phyloP scores from a whole-genome alignment of 2,797 vertebrate species.

The Lindbergichthys nudifrons region DNA sequence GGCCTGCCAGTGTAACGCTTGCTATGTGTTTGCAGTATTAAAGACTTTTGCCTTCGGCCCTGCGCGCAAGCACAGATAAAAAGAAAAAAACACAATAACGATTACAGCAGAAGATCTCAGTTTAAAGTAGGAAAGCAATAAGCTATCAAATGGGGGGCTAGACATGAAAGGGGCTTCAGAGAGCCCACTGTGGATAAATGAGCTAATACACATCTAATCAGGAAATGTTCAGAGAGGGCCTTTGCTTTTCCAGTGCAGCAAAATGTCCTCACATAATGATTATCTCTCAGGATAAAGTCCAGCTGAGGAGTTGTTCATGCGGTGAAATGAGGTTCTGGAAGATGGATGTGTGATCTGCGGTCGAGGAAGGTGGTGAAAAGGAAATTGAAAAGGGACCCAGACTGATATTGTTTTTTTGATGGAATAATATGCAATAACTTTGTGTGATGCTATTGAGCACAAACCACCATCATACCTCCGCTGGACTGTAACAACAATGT shows the following conservation, averaged over 20 bases:
- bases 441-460: background rate
- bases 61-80: slow-evolving; percentile 27
- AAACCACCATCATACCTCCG: background rate
- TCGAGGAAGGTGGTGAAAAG: slow-evolving; percentile 16
- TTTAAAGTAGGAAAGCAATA: slow-evolving; percentile 51
- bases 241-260: slow-evolving; percentile 40
- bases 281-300: slow-evolving; percentile 64
- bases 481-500: background rate
- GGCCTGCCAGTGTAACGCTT: slow-evolving; percentile 44
- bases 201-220: slow-evolving; percentile 65
- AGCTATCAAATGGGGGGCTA: slow-evolving; percentile 42
- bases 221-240: slow-evolving; percentile 64
- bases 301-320: slow-evolving; percentile 52
- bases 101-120: slow-evolving; percentile 34
- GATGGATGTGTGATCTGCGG: slow-evolving; percentile 50
- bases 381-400: slow-evolving; percentile 58
- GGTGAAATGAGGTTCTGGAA: slow-evolving; percentile 51
- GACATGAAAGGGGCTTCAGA: slow-evolving; percentile 38
- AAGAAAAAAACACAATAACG: slow-evolving; percentile 27
- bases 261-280: slow-evolving; percentile 65
- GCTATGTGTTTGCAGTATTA: slow-evolving; percentile 54
- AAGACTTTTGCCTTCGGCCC: slow-evolving; percentile 51
- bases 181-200: slow-evolving; percentile 51
- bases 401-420: slow-evolving; percentile 43
- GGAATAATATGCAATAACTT: slow-evolving; percentile 34